A percentile compares a stretch with the other conserved stretches of the same genome.
Evolutionary conservation across 2,113 vertebrate genomes (phyloP).

Genomic region (Baryphthengus martii): DNA sequence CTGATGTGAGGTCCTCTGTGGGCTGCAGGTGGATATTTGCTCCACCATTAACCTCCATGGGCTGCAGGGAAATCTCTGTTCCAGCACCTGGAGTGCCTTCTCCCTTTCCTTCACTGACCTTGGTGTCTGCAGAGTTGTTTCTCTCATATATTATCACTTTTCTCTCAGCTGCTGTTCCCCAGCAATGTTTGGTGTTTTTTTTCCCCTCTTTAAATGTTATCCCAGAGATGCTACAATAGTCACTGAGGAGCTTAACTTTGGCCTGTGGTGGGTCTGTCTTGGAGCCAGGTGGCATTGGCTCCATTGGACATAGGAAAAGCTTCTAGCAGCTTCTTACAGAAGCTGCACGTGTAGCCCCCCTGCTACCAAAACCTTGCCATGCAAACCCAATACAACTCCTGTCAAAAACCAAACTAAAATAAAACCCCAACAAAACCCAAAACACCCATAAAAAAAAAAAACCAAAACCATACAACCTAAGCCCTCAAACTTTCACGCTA

Average conservation of each 20-base stretch:
- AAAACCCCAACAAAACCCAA: neutral
- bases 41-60: no score
- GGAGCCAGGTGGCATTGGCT: neutral
- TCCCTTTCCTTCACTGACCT: neutral
- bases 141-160: neutral
- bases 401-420: neutral
- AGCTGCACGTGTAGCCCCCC: neutral
- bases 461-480: no score
- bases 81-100: no score
- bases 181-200: neutral
- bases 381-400: neutral
- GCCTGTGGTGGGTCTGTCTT: neutral
- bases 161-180: neutral
- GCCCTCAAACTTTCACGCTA: no score
- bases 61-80: no score
- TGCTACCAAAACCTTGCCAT: neutral
- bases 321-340: neutral
- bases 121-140: neutral
- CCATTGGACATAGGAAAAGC: rapidly evolving
- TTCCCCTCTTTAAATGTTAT: neutral
- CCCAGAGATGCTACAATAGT: neutral
- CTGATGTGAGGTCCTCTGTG: no score
- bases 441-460: neutral
- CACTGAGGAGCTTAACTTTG: neutral
- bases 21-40: no score